Percentiles rank a stretch among this genome's conserved stretches.
Evolutionary conservation across 1,140 invertebrate species (phyloP).

Genomic region (Hyles vespertilio): DNA sequence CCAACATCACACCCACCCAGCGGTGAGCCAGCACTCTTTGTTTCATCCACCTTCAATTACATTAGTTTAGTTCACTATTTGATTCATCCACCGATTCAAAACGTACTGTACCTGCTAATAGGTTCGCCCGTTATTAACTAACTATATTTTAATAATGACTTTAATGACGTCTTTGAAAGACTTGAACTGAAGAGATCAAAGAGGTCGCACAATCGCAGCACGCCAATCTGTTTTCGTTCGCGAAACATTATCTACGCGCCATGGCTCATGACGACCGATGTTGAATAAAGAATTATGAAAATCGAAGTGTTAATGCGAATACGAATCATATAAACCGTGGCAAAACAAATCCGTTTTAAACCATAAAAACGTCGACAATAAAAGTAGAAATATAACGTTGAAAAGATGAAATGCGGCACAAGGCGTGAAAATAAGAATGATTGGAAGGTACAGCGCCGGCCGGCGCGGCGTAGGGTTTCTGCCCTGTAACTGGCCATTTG

Average conservation of each 20-base stretch:
- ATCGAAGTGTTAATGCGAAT: conserved; percentile 14
- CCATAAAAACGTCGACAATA: conserved; percentile 26
- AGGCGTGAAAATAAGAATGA: conserved; percentile 36
- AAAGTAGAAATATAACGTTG: conserved; percentile 25
- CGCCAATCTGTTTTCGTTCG: conserved; percentile 16
- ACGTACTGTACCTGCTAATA: neutral
- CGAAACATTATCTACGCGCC: conserved; percentile 6
- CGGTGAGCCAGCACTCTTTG: conserved; percentile 44
- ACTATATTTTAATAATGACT: conserved; percentile 2
- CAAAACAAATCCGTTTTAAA: conserved; percentile 29
- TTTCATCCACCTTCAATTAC: conserved; percentile 13
- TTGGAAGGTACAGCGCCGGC: conserved; percentile 24
- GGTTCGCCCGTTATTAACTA: neutral
- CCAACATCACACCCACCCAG: conserved; percentile 46
- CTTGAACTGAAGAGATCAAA: conserved; percentile 10
- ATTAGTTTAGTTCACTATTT: too few relatives aligned
- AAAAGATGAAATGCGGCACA: conserved; percentile 30
- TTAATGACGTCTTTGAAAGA: conserved; percentile 17
- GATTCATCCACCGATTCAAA: too few relatives aligned
- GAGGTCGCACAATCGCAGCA: conserved; percentile 14
- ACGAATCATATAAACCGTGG: conserved; percentile 18
- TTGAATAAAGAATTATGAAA: conserved; percentile 11
- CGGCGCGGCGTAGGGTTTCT: conserved; percentile 24
- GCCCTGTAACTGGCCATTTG: conserved; percentile 23
- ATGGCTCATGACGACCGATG: conserved; percentile 1